Conservation (phyloP, 2,113 vertebrate species). For the Gila orcuttii region DNA sequence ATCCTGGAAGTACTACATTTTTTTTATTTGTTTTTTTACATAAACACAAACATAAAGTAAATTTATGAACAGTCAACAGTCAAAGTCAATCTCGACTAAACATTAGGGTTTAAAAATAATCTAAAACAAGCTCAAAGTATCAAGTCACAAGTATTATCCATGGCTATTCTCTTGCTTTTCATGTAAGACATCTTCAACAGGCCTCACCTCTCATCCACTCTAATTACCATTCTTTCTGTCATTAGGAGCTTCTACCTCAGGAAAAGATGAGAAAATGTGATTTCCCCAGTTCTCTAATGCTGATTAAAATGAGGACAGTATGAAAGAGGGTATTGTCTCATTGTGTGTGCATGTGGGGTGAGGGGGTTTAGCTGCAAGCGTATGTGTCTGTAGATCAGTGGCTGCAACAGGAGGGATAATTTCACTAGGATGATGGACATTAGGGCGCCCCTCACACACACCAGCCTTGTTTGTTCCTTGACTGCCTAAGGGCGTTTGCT, state of each 20-base stretch:
- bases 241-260: conserved; percentile 61
- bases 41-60: not conserved
- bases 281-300: conserved; percentile 87
- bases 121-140: conserved; percentile 12
- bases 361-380: conserved; percentile 81
- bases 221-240: conserved; percentile 59
- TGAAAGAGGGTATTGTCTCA: conserved; percentile 91
- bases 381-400: conserved; percentile 64
- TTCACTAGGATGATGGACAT: conserved; percentile 93
- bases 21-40: too few relatives aligned
- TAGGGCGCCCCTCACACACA: conserved; percentile 84
- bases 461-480: conserved; percentile 87
- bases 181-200: conserved; percentile 41
- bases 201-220: conserved; percentile 53
- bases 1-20: too few relatives aligned
- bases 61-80: not conserved
- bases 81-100: not conserved
- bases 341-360: conserved; percentile 78
- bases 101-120: not conserved
- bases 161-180: conserved; percentile 38
- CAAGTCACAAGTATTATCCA: not conserved
- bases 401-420: conserved; percentile 85
- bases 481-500: conserved; percentile 79
- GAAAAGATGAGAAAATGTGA: conserved; percentile 79
- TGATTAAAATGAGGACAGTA: conserved; percentile 79